A percentile compares a stretch with the other conserved stretches of the same genome.
These are phyloP conservation scores for Chitala chitala DNA, from an alignment of 2,113 vertebrate species.

Conservation along the genomic window DNA sequence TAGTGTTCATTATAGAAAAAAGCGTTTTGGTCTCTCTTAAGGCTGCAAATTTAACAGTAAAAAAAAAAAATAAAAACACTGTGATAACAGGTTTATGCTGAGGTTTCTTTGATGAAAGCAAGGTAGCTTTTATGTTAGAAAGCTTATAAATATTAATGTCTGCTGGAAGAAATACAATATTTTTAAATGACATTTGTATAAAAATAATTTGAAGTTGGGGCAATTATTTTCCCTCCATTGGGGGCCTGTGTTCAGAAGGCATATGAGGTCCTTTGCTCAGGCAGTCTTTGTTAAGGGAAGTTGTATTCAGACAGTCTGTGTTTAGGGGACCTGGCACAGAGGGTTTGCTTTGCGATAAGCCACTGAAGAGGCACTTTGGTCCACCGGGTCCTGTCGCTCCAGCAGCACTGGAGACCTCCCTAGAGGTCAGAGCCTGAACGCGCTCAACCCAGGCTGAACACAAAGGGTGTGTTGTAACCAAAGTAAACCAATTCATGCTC, in stretches of 20 bases:
- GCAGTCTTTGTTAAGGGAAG: too few relatives aligned
- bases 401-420: neutral
- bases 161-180: neutral
- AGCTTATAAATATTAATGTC: neutral
- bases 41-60: neutral
- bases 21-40: too few relatives aligned
- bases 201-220: neutral
- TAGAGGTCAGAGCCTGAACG: neutral
- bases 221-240: neutral
- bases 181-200: neutral
- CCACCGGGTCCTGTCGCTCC: neutral
- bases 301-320: neutral
- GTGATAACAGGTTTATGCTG: too few relatives aligned
- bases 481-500: too few relatives aligned
- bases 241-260: too few relatives aligned
- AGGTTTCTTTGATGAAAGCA: conserved; percentile 4
- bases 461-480: too few relatives aligned
- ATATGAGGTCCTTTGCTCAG: too few relatives aligned
- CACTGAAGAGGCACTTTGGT: neutral
- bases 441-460: neutral
- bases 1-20: too few relatives aligned
- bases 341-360: neutral
- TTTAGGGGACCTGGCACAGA: neutral
- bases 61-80: neutral
- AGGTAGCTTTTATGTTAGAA: neutral